A percentile compares a stretch with the other conserved stretches of the same genome.
Conservation (phyloP, 1,140 invertebrate species). For the Hylyphantes graminicola region DNA sequence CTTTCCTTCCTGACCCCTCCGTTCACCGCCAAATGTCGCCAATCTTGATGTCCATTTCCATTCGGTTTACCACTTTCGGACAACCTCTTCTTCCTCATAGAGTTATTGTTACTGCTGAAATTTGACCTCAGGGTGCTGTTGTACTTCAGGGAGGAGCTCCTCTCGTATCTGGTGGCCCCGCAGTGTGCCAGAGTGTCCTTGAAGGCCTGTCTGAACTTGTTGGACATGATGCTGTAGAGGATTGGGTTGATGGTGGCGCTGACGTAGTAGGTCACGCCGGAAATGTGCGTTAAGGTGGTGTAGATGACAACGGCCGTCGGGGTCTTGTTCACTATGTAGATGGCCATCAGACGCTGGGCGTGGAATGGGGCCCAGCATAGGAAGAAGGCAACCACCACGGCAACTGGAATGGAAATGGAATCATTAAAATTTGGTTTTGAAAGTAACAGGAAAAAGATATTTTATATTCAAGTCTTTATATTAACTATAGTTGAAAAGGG, state of each 20-base stretch:
- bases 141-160: conserved; percentile 9
- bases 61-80: conserved; percentile 11
- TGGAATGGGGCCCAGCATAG: conserved; percentile 96
- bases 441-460: too few species aligned
- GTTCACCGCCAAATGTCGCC: conserved; percentile 14
- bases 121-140: conserved; percentile 6
- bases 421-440: too few species aligned
- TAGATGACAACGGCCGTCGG: conserved; percentile 71
- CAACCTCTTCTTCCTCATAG: conserved; percentile 2
- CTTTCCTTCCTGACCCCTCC: conserved; percentile 9
- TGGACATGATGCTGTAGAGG: conserved; percentile 82
- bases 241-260: conserved; percentile 86
- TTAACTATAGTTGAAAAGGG: too few species aligned
- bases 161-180: conserved; percentile 22
- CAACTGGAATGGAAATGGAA: conserved; percentile 74
- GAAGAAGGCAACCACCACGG: conserved; percentile 92
- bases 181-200: conserved; percentile 70
- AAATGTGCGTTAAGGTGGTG: conserved; percentile 79
- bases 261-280: conserved; percentile 83
- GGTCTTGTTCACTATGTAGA: conserved; percentile 69
- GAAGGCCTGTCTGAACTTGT: conserved; percentile 84
- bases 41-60: not conserved
- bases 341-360: conserved; percentile 79
- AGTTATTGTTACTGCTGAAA: conserved; percentile 25
- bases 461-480: too few species aligned